Evolutionary conservation across 2,888 invertebrate genomes (phyloP).

Genomic region (Petrophora chlorosata): DNA sequence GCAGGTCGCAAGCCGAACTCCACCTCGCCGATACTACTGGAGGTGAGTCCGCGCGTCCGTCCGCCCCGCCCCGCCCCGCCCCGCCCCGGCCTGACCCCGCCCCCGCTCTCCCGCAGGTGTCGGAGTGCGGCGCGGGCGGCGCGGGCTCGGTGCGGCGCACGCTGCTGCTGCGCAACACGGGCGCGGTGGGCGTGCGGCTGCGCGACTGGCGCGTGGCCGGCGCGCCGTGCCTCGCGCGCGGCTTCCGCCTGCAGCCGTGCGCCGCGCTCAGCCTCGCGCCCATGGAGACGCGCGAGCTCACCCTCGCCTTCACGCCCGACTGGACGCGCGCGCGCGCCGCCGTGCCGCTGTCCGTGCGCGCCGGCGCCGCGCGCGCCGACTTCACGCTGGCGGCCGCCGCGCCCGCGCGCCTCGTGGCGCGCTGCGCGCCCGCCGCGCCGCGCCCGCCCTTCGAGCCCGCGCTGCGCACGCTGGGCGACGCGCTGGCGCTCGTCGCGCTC

Average conservation of each 20-base stretch:
- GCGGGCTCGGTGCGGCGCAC: conserved; percentile 82
- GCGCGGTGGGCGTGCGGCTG: conserved; percentile 92
- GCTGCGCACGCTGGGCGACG: conserved; percentile 77
- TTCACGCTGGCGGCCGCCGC: conserved; percentile 55
- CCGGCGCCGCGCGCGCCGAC: conserved; percentile 77
- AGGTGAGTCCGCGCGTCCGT: conserved; percentile 77
- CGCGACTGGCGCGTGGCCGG: conserved; percentile 64
- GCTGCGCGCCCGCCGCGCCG: conserved; percentile 53
- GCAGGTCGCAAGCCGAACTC: conserved; percentile 94
- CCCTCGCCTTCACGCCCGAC: conserved; percentile 47
- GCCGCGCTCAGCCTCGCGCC: conserved; percentile 59
- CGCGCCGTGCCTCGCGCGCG: conserved; percentile 61
- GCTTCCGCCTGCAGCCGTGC: conserved; percentile 66
- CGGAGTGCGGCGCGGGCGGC: conserved; percentile 86
- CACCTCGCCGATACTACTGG: conserved; percentile 90
- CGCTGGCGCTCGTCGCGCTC: conserved; percentile 52
- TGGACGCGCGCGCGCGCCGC: conserved; percentile 82
- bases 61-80: conserved; percentile 46
- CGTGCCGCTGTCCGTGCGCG: conserved; percentile 65
- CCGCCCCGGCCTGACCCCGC: no score
- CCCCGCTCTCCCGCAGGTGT: conserved; percentile 90
- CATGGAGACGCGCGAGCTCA: conserved; percentile 60
- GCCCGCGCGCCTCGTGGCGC: conserved; percentile 56
- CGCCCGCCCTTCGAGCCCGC: conserved; percentile 82
- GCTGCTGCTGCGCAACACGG: conserved; percentile 89